Evolutionary conservation across 2,888 invertebrate species (phyloP).

Genomic region (Cristatella mucedo): DNA sequence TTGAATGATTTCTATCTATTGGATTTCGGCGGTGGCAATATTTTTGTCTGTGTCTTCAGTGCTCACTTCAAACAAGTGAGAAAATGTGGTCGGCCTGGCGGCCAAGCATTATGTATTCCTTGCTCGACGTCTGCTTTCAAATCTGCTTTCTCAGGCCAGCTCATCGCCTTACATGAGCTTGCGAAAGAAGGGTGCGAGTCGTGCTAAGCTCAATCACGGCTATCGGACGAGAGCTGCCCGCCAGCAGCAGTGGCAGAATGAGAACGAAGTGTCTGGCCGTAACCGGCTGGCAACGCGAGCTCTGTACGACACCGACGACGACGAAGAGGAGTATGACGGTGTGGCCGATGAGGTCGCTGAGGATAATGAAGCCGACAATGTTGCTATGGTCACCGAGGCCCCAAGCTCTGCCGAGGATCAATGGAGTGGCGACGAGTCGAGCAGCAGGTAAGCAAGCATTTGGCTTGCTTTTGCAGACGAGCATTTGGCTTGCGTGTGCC

Average conservation of each 20-base stretch:
- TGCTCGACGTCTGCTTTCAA: no score
- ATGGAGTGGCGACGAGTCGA: no score
- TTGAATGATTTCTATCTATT: neutral
- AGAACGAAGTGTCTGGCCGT: slow-evolving; percentile 23
- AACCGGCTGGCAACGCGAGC: slow-evolving; percentile 33
- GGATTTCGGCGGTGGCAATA: neutral
- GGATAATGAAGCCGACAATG: slow-evolving; percentile 2
- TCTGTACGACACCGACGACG: slow-evolving; percentile 36
- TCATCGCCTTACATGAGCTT: no score
- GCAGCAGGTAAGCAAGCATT: no score
- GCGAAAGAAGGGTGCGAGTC: no score
- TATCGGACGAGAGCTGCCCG: slow-evolving; percentile 1
- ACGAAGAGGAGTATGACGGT: slow-evolving; percentile 21
- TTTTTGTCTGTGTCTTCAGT: neutral
- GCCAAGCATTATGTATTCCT: no score
- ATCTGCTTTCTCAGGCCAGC: no score
- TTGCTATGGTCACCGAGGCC: neutral
- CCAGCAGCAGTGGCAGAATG: slow-evolving; percentile 6
- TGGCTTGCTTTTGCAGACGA: no score
- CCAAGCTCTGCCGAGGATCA: no score
- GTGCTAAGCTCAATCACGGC: no score
- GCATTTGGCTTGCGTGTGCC: no score
- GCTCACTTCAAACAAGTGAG: slow-evolving; percentile 16
- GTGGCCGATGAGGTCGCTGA: no score
- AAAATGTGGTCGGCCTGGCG: slow-evolving; percentile 17